phyloP scores from a whole-genome alignment of 2,888 invertebrate genomes.

The Oscheius myriophilus region DNA sequence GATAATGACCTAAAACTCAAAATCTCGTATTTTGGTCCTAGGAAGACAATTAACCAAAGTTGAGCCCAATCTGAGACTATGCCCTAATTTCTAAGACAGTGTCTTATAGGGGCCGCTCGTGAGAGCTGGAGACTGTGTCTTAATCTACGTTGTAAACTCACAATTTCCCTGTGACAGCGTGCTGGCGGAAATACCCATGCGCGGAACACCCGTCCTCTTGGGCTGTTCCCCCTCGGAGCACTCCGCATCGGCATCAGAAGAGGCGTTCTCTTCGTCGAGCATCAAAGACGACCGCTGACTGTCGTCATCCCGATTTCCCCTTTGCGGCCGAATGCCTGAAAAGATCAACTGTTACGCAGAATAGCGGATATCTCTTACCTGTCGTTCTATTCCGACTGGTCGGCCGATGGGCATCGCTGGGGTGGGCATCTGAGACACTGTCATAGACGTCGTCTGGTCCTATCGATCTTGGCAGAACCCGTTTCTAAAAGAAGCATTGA shows the following conservation, averaged over 20 bases:
- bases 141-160: too few species aligned
- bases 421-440: conserved; percentile 41
- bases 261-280: conserved; percentile 47
- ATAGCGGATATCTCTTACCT: conserved; percentile 30
- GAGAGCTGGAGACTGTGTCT: too few species aligned
- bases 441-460: conserved; percentile 47
- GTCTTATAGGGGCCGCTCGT: too few species aligned
- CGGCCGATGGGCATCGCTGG: conserved; percentile 39
- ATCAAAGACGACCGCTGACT: conserved; percentile 58
- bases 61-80: too few species aligned
- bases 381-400: conserved; percentile 53
- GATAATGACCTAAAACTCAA: too few species aligned
- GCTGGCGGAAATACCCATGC: conserved; percentile 55
- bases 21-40: too few species aligned
- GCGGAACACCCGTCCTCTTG: conserved; percentile 38
- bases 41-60: too few species aligned
- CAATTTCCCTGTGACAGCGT: conserved; percentile 42
- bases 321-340: conserved; percentile 37
- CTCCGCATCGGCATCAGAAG: conserved; percentile 55
- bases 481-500: not conserved
- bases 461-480: not conserved
- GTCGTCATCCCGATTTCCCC: conserved; percentile 54
- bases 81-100: too few species aligned
- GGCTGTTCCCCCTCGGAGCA: conserved; percentile 47
- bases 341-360: not conserved